A percentile compares a stretch with the other conserved stretches of the same genome.
Conservation (phyloP, 2,113 vertebrate species). For the Calypte anna region DNA sequence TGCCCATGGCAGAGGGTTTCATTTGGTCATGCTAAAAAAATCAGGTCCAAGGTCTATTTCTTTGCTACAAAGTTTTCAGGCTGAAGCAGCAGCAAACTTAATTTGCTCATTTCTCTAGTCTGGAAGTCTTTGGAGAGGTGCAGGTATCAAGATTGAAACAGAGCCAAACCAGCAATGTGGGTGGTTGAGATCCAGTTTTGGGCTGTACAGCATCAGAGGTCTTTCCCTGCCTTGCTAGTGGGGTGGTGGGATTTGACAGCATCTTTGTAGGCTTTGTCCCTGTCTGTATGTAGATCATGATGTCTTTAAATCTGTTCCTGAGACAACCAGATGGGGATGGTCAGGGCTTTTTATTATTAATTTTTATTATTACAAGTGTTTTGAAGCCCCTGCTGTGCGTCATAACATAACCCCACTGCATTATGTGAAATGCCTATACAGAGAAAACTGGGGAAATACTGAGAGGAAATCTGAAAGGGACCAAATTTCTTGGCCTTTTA, state of each 20-base stretch:
- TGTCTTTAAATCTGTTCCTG: neutral
- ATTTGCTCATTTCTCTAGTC: neutral
- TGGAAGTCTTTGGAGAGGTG: neutral
- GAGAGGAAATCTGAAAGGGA: neutral
- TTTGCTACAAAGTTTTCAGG: neutral
- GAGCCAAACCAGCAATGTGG: fast-evolving
- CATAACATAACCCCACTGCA: neutral
- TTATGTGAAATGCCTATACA: fast-evolving
- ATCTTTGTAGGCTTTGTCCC: neutral
- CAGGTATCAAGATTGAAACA: neutral
- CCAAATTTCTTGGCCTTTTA: neutral
- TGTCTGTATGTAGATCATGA: neutral
- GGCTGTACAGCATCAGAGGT: neutral
- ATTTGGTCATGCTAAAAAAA: neutral
- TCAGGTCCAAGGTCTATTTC: neutral
- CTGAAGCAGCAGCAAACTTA: neutral
- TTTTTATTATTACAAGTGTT: neutral
- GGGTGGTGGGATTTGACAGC: fast-evolving
- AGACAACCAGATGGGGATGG: neutral
- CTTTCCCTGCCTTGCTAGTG: neutral
- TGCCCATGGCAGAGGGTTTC: neutral
- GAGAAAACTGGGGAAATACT: neutral
- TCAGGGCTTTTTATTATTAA: neutral
- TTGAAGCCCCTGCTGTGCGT: neutral
- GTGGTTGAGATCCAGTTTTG: neutral